phyloP scores from a whole-genome alignment of 2,113 vertebrate genomes.

The Salvator merianae region DNA sequence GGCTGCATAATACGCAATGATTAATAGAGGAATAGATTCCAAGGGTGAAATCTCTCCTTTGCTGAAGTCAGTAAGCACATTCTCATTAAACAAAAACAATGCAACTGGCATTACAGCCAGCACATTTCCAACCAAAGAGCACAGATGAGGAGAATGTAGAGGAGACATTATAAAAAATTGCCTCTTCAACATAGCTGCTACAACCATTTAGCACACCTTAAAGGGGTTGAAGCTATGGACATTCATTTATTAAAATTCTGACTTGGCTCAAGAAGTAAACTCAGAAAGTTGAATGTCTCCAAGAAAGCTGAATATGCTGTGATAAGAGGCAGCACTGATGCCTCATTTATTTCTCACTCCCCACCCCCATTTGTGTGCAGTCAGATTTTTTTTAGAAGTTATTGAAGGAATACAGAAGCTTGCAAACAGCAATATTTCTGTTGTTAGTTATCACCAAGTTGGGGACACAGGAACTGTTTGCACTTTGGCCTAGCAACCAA shows the following conservation, averaged over 20 bases:
- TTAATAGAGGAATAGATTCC: constrained; percentile 8
- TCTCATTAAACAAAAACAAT: background rate
- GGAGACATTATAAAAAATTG: background rate
- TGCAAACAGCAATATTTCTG: no score
- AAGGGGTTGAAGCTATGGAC: background rate
- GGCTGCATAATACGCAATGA: background rate
- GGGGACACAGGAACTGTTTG: no score
- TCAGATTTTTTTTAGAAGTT: background rate
- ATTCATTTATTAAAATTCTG: background rate
- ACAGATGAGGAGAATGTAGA: background rate
- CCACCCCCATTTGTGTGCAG: background rate
- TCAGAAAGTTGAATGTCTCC: background rate
- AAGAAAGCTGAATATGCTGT: background rate
- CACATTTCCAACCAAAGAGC: background rate
- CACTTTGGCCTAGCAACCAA: no score
- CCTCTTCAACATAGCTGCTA: background rate
- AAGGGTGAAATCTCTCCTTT: background rate
- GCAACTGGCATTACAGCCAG: background rate
- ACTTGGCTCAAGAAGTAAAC: background rate
- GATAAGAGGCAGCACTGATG: background rate
- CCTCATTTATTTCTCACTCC: background rate
- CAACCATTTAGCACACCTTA: background rate
- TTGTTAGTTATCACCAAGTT: no score
- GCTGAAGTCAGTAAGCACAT: background rate
- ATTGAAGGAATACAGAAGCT: no score